These are phyloP conservation scores for Sussaba pulchella DNA, from an alignment of 2,888 invertebrate species.

Conservation along the genomic window DNA sequence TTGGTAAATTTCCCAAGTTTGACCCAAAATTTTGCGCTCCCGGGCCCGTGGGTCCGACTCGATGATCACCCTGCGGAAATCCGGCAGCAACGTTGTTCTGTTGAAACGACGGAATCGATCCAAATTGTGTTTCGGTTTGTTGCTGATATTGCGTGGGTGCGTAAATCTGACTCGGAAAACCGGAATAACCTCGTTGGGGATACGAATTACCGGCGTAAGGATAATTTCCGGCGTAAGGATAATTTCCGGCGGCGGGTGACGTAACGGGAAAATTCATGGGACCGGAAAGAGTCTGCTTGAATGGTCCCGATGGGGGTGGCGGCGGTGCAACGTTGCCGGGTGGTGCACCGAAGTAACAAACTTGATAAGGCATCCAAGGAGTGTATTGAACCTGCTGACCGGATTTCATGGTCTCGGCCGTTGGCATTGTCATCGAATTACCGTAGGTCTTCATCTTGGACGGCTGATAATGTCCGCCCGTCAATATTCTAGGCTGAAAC, in stretches of 20 bases:
- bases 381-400: conserved; percentile 77
- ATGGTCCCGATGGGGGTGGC: not conserved
- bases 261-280: conserved; percentile 60
- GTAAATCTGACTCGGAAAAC: conserved; percentile 51
- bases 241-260: conserved; percentile 43
- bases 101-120: conserved; percentile 23
- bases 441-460: conserved; percentile 53
- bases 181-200: conserved; percentile 48
- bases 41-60: conserved; percentile 67
- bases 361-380: conserved; percentile 74
- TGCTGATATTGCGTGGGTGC: conserved; percentile 34
- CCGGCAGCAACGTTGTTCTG: conserved; percentile 15
- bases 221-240: conserved; percentile 35
- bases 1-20: conserved; percentile 42
- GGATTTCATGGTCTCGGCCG: conserved; percentile 76
- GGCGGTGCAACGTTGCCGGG: no score
- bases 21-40: conserved; percentile 44
- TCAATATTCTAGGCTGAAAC: conserved; percentile 47
- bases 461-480: conserved; percentile 23
- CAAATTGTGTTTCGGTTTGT: conserved; percentile 28
- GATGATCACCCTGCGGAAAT: conserved; percentile 41
- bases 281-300: conserved; percentile 41
- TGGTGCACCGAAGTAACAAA: conserved; percentile 71
- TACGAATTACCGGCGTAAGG: conserved; percentile 36
- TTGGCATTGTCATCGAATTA: conserved; percentile 64